Base-by-base conservation (phyloP, 2,797 vertebrate species). In the Enteromius fasciolatus region DNA sequence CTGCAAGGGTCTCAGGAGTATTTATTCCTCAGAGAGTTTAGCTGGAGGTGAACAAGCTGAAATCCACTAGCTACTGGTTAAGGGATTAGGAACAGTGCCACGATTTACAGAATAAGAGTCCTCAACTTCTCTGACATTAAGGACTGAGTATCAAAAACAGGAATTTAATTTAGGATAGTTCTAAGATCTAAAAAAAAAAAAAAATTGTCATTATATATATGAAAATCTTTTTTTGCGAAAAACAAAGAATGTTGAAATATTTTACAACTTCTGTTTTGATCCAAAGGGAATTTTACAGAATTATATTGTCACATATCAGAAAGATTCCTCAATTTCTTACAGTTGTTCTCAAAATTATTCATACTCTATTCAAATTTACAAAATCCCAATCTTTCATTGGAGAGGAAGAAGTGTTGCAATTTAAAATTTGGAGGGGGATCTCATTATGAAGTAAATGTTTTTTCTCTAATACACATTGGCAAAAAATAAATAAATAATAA, bases 91-190 rank as follows among this genome's bases (percentile, higher is more conserved):
- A 70, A 69, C 18, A 20, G 41, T 46, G 50, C 41, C 70, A 63
- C 33, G 0, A 66, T 14, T 50, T 44, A 41, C 54, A 36, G 63
- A 18, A n/a, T 48, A 48, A n/a, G 44, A 57, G n/a, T n/a, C 54
- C 61, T 70, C 72, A 81, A 52, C 31, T 70, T 44, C 46, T 68
- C 72, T 79, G 69, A 76, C 54, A 23, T 31, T 10, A 67, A n/a
- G 67, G 67, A 33, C 44, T 48, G 28, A 80, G 17, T 9, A 48
- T 17, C 25, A 36, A 46, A 64, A 80, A 28, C 25, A 28, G 25
- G 44, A 9, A 59, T n/a, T 68, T 67, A 31, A 7, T 41, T 67
- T 50, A 74, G 48, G 18, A 50, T 68, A 36, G 31, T 17, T 41
- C n/a, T n/a, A n/a, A n/a, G n/a, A 39, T 11, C 61, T 9, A 36